phyloP scores from a whole-genome alignment of 2,113 vertebrate species.

The Cyanistes caeruleus region DNA sequence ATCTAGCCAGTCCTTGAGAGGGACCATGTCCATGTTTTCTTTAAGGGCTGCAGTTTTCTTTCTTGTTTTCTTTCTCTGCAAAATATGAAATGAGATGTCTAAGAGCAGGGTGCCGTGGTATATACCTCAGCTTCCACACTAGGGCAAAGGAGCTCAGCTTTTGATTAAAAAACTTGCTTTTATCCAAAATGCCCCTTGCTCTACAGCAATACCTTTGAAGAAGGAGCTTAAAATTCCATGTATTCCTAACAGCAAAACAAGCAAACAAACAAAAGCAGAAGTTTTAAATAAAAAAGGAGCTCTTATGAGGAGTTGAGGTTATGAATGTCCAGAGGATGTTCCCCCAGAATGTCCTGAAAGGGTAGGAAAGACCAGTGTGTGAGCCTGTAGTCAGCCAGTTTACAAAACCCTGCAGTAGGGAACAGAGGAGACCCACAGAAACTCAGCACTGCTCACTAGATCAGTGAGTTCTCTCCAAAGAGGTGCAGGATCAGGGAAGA shows the following conservation, averaged over 20 bases:
- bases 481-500: background rate
- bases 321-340: background rate
- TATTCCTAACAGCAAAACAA: background rate
- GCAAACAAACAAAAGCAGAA: background rate
- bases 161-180: background rate
- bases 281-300: background rate
- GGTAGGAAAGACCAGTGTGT: background rate
- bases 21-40: fast-evolving
- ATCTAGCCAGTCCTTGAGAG: background rate
- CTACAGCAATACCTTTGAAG: background rate
- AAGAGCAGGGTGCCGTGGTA: background rate
- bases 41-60: background rate
- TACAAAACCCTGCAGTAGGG: background rate
- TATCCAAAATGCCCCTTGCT: background rate
- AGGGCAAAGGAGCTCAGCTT: background rate
- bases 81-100: background rate
- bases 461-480: background rate
- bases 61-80: background rate
- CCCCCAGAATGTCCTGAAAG: fast-evolving
- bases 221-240: background rate
- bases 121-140: background rate
- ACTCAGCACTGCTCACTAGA: background rate
- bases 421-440: background rate
- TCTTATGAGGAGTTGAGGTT: background rate
- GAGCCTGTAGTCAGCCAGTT: background rate